phyloP scores from a whole-genome alignment of 2,113 vertebrate genomes.

The Psammodynastes pulverulentus region DNA sequence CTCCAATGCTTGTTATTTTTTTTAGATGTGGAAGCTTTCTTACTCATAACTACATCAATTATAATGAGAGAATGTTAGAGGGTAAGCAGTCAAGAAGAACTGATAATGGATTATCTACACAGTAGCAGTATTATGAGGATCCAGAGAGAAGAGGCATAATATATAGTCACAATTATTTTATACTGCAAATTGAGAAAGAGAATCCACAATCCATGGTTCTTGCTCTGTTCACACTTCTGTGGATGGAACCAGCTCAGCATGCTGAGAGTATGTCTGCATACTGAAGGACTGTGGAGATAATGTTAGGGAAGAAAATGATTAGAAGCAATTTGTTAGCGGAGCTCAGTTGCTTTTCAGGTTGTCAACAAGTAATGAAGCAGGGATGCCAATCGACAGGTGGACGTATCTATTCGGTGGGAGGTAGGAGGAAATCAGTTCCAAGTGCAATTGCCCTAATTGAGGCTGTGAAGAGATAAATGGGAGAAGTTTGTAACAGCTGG shows the following conservation, averaged over 20 bases:
- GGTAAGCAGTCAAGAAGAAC: background rate
- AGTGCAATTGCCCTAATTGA: slow-evolving; percentile 69
- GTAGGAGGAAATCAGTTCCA: slow-evolving; percentile 60
- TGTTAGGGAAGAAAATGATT: slow-evolving; percentile 71
- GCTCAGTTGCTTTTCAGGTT: slow-evolving; percentile 62
- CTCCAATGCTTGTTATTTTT: background rate
- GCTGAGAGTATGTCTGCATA: background rate
- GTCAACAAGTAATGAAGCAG: slow-evolving; percentile 76
- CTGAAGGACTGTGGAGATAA: slow-evolving; percentile 47
- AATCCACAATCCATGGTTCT: background rate
- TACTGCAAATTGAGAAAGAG: background rate
- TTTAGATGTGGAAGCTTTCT: background rate
- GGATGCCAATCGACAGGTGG: slow-evolving; percentile 73
- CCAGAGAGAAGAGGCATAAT: background rate
- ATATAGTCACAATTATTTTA: background rate
- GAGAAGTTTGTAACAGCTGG: slow-evolving; percentile 63
- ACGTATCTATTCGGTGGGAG: slow-evolving; percentile 64
- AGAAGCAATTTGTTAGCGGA: slow-evolving; percentile 69
- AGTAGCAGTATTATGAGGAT: background rate
- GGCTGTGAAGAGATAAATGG: slow-evolving; percentile 63
- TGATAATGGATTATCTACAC: background rate
- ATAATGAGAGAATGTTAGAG: background rate
- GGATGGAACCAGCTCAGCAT: background rate
- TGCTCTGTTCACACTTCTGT: background rate
- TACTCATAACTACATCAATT: background rate